phyloP scores from a whole-genome alignment of 2,113 vertebrate genomes.

The Carollia perspicillata region DNA sequence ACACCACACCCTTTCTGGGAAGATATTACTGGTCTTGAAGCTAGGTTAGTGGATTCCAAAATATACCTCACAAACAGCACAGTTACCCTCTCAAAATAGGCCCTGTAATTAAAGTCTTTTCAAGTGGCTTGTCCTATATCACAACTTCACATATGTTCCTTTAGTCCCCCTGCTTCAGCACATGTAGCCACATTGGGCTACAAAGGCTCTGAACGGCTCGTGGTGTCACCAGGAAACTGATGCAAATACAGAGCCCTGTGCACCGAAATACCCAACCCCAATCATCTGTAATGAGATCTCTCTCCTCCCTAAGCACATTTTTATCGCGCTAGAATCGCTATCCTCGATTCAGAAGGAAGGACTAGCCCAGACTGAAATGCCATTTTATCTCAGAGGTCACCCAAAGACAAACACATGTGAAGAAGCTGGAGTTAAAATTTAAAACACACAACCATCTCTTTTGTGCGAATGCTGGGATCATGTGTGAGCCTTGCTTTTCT shows the following conservation, averaged over 20 bases:
- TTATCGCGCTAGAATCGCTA: not conserved
- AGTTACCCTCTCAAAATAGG: constrained; percentile 66
- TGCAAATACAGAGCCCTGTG: constrained; percentile 38
- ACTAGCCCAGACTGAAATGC: not conserved
- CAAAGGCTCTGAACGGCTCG: constrained; percentile 26
- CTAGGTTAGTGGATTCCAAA: constrained; percentile 47
- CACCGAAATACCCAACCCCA: constrained; percentile 30
- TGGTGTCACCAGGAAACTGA: constrained; percentile 30
- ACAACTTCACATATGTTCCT: constrained; percentile 34
- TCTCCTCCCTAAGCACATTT: constrained; percentile 18
- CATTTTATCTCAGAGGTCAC: not conserved
- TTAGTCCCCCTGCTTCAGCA: constrained; percentile 59
- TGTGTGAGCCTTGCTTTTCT: not conserved
- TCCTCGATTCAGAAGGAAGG: not conserved
- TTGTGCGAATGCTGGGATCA: not conserved
- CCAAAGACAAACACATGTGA: constrained; percentile 3
- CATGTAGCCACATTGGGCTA: constrained; percentile 29
- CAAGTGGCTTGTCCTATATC: constrained; percentile 39
- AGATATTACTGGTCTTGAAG: constrained; percentile 36
- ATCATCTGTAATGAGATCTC: constrained; percentile 38
- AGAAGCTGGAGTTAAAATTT: not conserved
- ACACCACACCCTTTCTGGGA: constrained; percentile 50
- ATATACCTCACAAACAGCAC: constrained; percentile 53
- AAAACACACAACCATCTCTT: not conserved
- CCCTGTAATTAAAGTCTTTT: constrained; percentile 62